Percentiles rank a stretch among this genome's conserved stretches.
Conservation (phyloP, 2,888 invertebrate species). For the Habroteleia sp. region DNA sequence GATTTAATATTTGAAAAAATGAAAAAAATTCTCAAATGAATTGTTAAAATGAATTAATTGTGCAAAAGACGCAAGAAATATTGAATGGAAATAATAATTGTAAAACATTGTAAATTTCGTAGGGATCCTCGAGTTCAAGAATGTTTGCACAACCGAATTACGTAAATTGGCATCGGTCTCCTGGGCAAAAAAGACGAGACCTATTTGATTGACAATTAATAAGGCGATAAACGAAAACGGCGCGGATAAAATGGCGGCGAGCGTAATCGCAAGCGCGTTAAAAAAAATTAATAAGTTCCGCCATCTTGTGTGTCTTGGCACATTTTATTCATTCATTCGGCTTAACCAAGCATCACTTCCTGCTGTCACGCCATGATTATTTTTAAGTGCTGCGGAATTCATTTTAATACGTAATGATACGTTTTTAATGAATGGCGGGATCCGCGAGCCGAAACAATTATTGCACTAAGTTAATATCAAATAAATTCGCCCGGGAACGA, state of each 20-base stretch:
- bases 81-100: no score
- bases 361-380: constrained; percentile 63
- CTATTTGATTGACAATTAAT: constrained; percentile 31
- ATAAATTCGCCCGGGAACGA: constrained; percentile 42
- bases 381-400: constrained; percentile 60
- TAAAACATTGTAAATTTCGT: constrained; percentile 2
- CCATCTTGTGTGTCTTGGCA: constrained; percentile 57
- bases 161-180: constrained; percentile 13
- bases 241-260: constrained; percentile 14
- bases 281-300: constrained; percentile 57
- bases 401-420: constrained; percentile 60
- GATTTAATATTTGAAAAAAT: no score
- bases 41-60: no score
- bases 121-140: no score
- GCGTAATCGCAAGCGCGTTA: constrained; percentile 35
- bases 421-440: constrained; percentile 57
- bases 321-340: constrained; percentile 61
- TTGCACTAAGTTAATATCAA: constrained; percentile 37
- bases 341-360: constrained; percentile 62
- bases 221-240: constrained; percentile 23
- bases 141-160: constrained; percentile 6
- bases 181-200: constrained; percentile 1
- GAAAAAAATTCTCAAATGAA: no score
- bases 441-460: constrained; percentile 49
- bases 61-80: no score